These are phyloP conservation scores for Percina caprodes DNA, from an alignment of 2,113 vertebrate genomes.

Conservation along the genomic window DNA sequence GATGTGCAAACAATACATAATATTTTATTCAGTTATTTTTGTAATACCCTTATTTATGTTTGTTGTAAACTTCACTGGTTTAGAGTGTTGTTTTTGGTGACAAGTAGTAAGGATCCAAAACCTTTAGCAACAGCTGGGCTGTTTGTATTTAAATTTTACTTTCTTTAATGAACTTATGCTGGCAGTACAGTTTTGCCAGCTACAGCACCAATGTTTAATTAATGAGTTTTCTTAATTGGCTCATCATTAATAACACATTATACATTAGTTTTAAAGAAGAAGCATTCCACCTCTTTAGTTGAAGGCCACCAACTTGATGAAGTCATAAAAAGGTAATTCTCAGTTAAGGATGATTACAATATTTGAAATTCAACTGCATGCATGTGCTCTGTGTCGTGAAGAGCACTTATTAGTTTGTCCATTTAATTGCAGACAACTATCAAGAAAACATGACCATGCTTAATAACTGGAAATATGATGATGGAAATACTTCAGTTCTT, in stretches of 20 bases:
- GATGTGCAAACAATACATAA: too few species aligned
- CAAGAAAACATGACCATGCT: conserved; percentile 13
- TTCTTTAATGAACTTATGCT: background rate
- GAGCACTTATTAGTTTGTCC: conserved; percentile 1
- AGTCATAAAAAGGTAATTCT: conserved; percentile 20
- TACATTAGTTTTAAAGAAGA: conserved; percentile 13
- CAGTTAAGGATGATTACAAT: conserved; percentile 16
- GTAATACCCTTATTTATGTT: too few species aligned
- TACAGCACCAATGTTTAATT: conserved; percentile 6
- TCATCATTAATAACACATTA: conserved; percentile 34
- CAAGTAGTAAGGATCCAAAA: background rate
- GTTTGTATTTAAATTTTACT: background rate
- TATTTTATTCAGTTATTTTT: too few species aligned
- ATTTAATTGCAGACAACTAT: background rate
- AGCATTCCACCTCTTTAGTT: background rate
- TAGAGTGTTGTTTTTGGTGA: background rate
- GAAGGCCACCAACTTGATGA: conserved; percentile 25
- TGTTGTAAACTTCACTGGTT: background rate
- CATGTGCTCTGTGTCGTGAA: conserved; percentile 19
- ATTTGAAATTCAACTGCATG: conserved; percentile 21
- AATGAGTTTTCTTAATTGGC: conserved; percentile 33
- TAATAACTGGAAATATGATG: conserved; percentile 20
- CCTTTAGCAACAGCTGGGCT: background rate
- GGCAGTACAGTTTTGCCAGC: conserved; percentile 10
- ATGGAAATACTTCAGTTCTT: conserved; percentile 16